Percentiles rank a stretch among this genome's conserved stretches.
These are phyloP conservation scores for Chrosomus eos DNA, from an alignment of 2,797 vertebrate genomes.

Conservation along the genomic window DNA sequence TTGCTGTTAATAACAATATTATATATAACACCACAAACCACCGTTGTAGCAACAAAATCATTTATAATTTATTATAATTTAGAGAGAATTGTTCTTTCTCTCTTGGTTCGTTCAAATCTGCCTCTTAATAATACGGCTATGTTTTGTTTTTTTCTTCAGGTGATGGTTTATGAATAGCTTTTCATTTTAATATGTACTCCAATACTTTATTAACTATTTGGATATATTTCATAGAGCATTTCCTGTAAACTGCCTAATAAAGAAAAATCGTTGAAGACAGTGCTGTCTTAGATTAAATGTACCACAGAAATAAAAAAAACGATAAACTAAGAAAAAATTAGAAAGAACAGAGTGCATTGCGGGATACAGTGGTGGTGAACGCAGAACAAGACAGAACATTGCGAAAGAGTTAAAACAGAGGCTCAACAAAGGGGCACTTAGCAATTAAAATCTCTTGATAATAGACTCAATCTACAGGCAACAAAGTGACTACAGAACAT, in stretches of 20 bases:
- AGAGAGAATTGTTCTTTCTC: too few species aligned
- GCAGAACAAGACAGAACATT: not conserved
- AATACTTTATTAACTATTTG: too few species aligned
- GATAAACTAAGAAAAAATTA: not conserved
- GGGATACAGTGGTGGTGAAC: conserved; percentile 1
- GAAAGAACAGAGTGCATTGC: not conserved
- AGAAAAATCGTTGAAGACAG: not conserved
- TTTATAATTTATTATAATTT: too few species aligned
- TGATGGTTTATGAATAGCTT: too few species aligned
- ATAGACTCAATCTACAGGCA: conserved; percentile 36
- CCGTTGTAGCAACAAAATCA: not conserved
- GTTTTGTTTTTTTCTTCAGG: too few species aligned
- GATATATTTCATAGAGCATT: not conserved
- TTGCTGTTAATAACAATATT: too few species aligned
- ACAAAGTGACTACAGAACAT: conserved; percentile 36
- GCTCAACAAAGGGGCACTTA: conserved; percentile 25
- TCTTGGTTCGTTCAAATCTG: not conserved
- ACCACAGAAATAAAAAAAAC: not conserved
- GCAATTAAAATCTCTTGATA: conserved; percentile 32
- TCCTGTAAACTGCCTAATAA: not conserved
- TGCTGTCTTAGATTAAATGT: not conserved
- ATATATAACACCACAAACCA: not conserved
- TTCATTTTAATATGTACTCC: too few species aligned
- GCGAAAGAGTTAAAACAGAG: conserved; percentile 31
- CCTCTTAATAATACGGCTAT: not conserved